A percentile compares a stretch with the other conserved stretches of the same genome.
phyloP scores from a whole-genome alignment of 2,888 invertebrate genomes.

The Lysandra coridon region DNA sequence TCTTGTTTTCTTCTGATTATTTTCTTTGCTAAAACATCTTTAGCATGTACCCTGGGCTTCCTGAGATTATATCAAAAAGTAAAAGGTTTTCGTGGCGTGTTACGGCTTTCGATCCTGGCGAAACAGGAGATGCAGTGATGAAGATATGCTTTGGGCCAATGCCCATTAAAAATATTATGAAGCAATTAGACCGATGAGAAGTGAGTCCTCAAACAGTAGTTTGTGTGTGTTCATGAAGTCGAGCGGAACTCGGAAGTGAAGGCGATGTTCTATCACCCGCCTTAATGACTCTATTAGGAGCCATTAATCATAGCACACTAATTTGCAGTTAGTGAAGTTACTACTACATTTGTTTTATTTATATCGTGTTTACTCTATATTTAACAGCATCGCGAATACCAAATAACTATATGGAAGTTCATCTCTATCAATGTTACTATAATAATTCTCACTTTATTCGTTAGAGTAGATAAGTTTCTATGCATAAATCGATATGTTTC shows the following conservation, averaged over 20 bases:
- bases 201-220: slow-evolving; percentile 1
- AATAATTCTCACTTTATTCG: not conserved
- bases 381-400: not conserved
- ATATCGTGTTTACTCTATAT: not conserved
- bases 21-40: not conserved
- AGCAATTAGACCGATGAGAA: not conserved
- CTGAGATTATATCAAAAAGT: not conserved
- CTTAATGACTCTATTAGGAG: slow-evolving; percentile 25
- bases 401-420: not conserved
- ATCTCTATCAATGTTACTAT: not conserved
- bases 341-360: not conserved
- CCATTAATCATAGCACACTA: slow-evolving; percentile 4
- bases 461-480: not conserved
- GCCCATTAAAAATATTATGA: not conserved
- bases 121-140: too few species aligned
- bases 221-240: slow-evolving; percentile 8
- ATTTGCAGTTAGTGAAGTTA: not conserved
- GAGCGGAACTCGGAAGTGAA: slow-evolving; percentile 30
- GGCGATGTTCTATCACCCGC: not conserved
- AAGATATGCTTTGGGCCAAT: too few species aligned
- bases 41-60: too few species aligned
- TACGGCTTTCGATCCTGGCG: not conserved
- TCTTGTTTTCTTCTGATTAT: not conserved
- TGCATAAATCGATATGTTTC: not conserved
- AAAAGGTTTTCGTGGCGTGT: not conserved